Evolutionary conservation across 2,888 invertebrate species (phyloP).

Genomic region (Tachina lurida): DNA sequence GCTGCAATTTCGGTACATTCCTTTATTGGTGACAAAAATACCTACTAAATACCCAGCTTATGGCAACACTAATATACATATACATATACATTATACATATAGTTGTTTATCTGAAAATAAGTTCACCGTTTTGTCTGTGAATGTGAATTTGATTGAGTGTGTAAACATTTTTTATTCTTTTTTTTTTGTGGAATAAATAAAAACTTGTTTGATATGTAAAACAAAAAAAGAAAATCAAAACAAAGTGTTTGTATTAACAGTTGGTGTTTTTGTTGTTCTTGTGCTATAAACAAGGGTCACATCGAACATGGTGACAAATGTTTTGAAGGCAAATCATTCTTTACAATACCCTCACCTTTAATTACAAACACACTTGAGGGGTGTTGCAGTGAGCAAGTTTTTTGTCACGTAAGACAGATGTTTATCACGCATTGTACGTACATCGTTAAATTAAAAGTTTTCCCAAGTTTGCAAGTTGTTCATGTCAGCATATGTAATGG

Average conservation of each 20-base stretch:
- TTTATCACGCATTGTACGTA: no score
- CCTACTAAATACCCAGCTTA: no score
- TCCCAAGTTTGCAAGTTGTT: no score
- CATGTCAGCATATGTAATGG: no score
- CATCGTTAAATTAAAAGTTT: no score
- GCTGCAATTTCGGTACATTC: no score
- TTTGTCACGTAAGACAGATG: no score
- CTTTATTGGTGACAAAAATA: no score
- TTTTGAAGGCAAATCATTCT: no score
- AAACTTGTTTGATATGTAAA: not conserved
- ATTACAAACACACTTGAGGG: no score
- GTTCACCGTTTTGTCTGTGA: not conserved
- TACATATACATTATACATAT: not conserved
- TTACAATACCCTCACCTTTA: no score
- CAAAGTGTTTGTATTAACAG: conserved; percentile 11
- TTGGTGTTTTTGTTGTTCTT: conserved; percentile 47
- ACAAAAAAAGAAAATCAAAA: not conserved
- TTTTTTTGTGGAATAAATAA: conserved; percentile 13
- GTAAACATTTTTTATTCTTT: conserved; percentile 16
- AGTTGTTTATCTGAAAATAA: not conserved
- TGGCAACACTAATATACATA: not conserved
- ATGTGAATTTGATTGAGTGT: conserved; percentile 17
- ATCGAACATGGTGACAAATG: conserved; percentile 76
- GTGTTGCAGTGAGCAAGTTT: no score
- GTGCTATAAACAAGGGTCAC: conserved; percentile 75